These are phyloP conservation scores for Timema cristinae DNA, from an alignment of 2,888 invertebrate genomes.

Conservation along the genomic window DNA sequence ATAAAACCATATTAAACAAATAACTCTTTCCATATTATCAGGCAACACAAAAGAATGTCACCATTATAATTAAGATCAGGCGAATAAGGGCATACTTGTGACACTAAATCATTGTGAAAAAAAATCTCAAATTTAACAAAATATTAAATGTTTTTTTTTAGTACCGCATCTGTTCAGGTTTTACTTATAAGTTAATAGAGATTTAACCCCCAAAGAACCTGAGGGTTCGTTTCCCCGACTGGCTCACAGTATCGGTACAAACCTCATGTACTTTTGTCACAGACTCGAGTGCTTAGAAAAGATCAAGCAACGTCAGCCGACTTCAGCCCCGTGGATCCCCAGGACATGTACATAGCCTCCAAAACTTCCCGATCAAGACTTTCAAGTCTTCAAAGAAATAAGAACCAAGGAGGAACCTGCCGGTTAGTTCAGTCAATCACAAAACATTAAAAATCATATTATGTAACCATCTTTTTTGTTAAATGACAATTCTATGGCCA, in stretches of 20 bases:
- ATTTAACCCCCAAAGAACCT: neutral
- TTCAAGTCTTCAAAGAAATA: constrained; percentile 71
- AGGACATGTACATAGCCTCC: constrained; percentile 81
- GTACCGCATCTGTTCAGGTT: neutral
- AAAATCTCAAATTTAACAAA: neutral
- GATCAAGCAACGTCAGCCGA: constrained; percentile 76
- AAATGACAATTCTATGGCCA: too few relatives aligned
- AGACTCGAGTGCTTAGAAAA: constrained; percentile 63
- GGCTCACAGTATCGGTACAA: neutral
- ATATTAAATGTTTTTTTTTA: neutral
- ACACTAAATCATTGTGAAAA: too few relatives aligned
- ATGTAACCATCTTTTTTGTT: too few relatives aligned
- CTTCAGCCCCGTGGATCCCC: constrained; percentile 77
- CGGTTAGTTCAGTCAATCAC: constrained; percentile 46
- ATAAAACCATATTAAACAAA: too few relatives aligned
- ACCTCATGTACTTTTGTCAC: neutral
- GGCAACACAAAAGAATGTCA: too few relatives aligned
- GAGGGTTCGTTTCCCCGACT: too few relatives aligned
- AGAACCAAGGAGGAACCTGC: constrained; percentile 71
- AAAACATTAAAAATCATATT: too few relatives aligned
- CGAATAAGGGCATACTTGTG: too few relatives aligned
- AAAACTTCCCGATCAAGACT: constrained; percentile 66
- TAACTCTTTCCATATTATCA: too few relatives aligned
- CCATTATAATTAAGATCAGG: too few relatives aligned
- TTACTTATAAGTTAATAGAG: neutral